phyloP scores from a whole-genome alignment of 92 coral and sea anemone species.

The Metridium senile region DNA sequence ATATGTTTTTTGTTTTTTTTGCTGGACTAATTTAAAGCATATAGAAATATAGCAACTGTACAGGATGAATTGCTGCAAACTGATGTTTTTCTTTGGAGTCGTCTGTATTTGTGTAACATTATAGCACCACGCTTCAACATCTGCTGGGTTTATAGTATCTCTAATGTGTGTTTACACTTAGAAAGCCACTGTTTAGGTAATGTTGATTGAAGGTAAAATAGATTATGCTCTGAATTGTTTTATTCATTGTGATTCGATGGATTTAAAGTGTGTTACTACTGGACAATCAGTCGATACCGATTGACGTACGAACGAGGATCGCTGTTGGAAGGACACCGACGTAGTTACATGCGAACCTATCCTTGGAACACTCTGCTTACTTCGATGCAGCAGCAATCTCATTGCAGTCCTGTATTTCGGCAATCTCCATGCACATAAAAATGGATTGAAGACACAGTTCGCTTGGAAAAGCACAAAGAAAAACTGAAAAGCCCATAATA shows the following conservation, averaged over 20 bases:
- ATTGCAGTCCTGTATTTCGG: conserved; percentile 63
- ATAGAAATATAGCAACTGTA: too few relatives aligned
- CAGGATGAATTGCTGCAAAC: too few relatives aligned
- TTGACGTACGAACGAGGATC: conserved; percentile 1
- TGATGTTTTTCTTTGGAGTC: too few relatives aligned
- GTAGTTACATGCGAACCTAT: conserved; percentile 7
- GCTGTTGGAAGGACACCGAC: conserved; percentile 11
- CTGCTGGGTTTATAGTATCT: too few relatives aligned
- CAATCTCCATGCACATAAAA: conserved; percentile 67
- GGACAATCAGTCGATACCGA: background rate
- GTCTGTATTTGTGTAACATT: too few relatives aligned
- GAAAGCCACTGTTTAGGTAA: background rate
- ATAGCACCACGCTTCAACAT: too few relatives aligned
- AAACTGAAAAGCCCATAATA: conserved; percentile 55
- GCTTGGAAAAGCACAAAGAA: conserved; percentile 68
- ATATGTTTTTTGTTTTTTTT: too few relatives aligned
- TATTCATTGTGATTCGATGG: background rate
- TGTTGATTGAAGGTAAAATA: background rate
- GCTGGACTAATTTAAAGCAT: too few relatives aligned
- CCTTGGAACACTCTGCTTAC: conserved; percentile 1
- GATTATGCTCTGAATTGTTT: background rate
- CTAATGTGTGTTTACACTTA: background rate
- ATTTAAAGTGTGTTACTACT: background rate
- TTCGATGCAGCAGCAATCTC: conserved; percentile 2
- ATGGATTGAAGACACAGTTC: conserved; percentile 73